Evolutionary conservation across 2,797 vertebrate genomes (phyloP).

Genomic region (Anguilla marmorata): DNA sequence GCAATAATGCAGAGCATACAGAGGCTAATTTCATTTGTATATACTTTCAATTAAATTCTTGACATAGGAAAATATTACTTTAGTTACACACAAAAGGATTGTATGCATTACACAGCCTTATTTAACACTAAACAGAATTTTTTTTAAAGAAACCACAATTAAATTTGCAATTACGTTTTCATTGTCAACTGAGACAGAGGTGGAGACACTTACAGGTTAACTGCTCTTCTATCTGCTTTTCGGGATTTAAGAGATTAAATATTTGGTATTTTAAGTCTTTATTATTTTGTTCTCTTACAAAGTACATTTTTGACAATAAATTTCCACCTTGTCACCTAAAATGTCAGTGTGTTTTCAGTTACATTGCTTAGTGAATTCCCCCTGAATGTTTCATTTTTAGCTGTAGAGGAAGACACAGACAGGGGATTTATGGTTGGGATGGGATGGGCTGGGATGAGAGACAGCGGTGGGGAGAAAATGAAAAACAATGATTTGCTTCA

Average conservation of each 20-base stretch:
- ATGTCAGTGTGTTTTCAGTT: background rate
- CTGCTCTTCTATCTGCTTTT: too few relatives aligned
- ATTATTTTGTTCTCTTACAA: background rate
- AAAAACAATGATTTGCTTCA: slow-evolving; percentile 52
- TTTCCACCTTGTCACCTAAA: background rate
- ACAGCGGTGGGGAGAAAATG: slow-evolving; percentile 51
- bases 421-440: slow-evolving; percentile 53
- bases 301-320: background rate
- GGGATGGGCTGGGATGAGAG: slow-evolving; percentile 23
- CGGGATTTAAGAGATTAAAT: too few relatives aligned
- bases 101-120: background rate
- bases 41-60: too few relatives aligned
- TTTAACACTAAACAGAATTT: background rate
- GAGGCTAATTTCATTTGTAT: too few relatives aligned
- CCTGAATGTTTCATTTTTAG: background rate
- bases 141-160: background rate
- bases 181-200: background rate
- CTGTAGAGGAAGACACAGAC: background rate
- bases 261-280: background rate
- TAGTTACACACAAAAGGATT: too few relatives aligned
- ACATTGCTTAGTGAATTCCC: background rate
- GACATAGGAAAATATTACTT: too few relatives aligned
- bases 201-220: background rate
- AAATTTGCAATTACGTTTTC: background rate
- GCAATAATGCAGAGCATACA: too few relatives aligned